Conservation (phyloP, 2,113 vertebrate species). For the Albula glossodonta region DNA sequence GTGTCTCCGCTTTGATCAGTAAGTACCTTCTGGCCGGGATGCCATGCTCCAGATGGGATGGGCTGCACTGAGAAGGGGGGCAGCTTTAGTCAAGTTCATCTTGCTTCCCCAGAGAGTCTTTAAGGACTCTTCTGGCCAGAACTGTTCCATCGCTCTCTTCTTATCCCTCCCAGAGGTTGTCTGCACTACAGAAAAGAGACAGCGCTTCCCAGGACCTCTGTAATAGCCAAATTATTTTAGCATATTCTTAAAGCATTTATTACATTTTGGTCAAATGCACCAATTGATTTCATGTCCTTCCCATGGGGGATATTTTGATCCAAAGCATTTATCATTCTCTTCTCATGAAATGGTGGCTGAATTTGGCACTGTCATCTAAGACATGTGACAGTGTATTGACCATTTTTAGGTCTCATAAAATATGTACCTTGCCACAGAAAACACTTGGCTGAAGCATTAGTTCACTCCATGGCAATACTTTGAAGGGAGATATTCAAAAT, state of each 20-base stretch:
- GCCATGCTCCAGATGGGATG: conserved; percentile 15
- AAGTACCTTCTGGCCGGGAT: conserved; percentile 63
- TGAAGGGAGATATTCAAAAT: too few relatives aligned
- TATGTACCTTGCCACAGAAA: background rate
- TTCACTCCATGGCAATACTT: background rate
- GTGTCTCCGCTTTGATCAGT: conserved; percentile 95
- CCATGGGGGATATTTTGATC: background rate
- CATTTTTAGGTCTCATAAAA: background rate
- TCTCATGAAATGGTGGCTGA: background rate
- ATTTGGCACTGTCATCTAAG: background rate
- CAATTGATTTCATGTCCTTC: background rate
- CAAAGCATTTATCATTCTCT: background rate
- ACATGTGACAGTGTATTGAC: background rate
- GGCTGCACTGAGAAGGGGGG: conserved; percentile 1
- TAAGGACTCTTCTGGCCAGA: background rate
- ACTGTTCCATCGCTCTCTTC: background rate
- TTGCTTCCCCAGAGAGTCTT: conserved; percentile 7
- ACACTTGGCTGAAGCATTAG: background rate
- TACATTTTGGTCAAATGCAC: background rate
- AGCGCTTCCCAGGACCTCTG: background rate
- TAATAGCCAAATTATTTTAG: background rate
- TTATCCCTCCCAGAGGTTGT: background rate
- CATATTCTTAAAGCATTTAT: background rate
- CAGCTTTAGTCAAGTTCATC: conserved; percentile 22
- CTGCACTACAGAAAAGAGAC: background rate